Evolutionary conservation across 2,888 invertebrate species (phyloP).

Genomic region (Oegoconia quadripuncta): DNA sequence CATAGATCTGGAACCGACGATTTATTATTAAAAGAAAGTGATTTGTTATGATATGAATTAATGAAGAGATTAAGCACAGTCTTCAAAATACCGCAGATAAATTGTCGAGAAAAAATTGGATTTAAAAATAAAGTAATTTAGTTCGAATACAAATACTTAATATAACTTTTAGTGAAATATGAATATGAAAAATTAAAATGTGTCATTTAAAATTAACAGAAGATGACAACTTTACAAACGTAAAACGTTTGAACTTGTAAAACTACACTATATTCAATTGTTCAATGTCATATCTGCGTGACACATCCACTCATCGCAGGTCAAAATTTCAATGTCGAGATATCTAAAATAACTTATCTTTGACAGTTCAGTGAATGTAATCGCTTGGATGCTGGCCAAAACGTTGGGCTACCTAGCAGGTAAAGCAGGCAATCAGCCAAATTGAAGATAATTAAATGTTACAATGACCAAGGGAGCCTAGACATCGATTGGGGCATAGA

Average conservation of each 20-base stretch:
- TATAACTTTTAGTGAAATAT: neutral
- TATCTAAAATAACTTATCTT: slow-evolving; percentile 77
- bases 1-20: slow-evolving; percentile 27
- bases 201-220: slow-evolving; percentile 11
- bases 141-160: neutral
- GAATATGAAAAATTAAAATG: neutral
- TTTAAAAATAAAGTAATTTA: too few relatives aligned
- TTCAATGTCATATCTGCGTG: slow-evolving; percentile 42
- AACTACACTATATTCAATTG: slow-evolving; percentile 33
- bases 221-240: slow-evolving; percentile 21
- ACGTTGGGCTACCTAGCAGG: slow-evolving; percentile 66
- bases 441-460: slow-evolving; percentile 72
- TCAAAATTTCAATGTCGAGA: slow-evolving; percentile 67
- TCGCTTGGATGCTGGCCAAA: slow-evolving; percentile 63
- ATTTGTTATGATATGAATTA: too few relatives aligned
- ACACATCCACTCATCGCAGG: slow-evolving; percentile 44
- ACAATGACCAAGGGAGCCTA: slow-evolving; percentile 64
- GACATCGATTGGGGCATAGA: slow-evolving; percentile 50
- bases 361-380: slow-evolving; percentile 75
- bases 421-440: slow-evolving; percentile 72
- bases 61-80: too few relatives aligned
- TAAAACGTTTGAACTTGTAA: slow-evolving; percentile 23
- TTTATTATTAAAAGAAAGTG: slow-evolving; percentile 30
- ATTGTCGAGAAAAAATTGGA: too few relatives aligned
- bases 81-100: too few relatives aligned